Conservation (phyloP, 2,113 vertebrate species). For the Macquaria australasica region DNA sequence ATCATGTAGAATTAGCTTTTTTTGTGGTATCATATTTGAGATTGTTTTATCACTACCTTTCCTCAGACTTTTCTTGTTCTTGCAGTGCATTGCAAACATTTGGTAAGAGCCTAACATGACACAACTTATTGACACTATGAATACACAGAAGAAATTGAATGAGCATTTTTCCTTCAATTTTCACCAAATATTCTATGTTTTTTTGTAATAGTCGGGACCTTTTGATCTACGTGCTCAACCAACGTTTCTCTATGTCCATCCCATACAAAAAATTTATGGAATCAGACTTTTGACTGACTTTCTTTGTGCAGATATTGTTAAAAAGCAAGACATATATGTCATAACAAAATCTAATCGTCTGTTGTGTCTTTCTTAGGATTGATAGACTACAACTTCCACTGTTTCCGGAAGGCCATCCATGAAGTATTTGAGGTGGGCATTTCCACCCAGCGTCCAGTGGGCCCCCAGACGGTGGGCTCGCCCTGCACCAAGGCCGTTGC, state of each 20-base stretch:
- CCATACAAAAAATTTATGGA: not conserved
- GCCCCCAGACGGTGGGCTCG: conserved; percentile 86
- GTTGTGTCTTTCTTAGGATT: conserved; percentile 85
- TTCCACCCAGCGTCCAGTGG: conserved; percentile 87
- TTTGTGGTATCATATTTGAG: no score
- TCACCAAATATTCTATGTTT: no score
- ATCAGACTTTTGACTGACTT: not conserved
- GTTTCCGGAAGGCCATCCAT: conserved; percentile 99
- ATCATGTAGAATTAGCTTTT: not conserved
- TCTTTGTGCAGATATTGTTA: not conserved
- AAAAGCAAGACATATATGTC: not conserved
- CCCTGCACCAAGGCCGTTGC: conserved; percentile 93
- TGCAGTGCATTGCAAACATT: not conserved
- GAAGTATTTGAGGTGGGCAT: conserved; percentile 98
- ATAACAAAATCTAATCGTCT: not conserved
- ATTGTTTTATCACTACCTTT: not conserved
- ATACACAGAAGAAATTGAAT: not conserved
- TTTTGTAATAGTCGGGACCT: no score
- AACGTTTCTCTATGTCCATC: not conserved
- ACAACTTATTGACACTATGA: no score
- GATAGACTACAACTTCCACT: conserved; percentile 99
- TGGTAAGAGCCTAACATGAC: not conserved
- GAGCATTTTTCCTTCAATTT: not conserved
- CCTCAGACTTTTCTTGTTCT: not conserved
- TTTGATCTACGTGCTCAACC: not conserved